Percentiles rank a stretch among this genome's conserved stretches.
These are phyloP conservation scores for Oceanodroma tethys DNA, from an alignment of 2,113 vertebrate genomes.

Conservation along the genomic window DNA sequence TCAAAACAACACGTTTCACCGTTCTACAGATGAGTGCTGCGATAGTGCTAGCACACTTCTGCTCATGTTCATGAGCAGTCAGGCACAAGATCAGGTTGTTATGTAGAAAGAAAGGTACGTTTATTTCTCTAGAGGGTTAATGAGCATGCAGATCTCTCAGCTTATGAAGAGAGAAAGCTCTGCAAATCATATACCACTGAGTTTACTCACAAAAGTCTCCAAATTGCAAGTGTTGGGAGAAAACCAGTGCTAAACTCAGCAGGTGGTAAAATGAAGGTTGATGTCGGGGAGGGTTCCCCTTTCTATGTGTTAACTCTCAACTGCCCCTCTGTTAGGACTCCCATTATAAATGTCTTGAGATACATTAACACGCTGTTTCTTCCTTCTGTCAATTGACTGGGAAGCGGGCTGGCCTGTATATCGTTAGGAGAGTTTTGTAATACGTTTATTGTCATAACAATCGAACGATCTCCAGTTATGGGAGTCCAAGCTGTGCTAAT, in stretches of 20 bases:
- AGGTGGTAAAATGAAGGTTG: background rate
- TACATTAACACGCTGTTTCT: background rate
- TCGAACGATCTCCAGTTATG: background rate
- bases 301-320: background rate
- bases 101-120: rapidly evolving
- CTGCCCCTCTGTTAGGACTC: background rate
- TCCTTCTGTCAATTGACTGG: background rate
- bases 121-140: background rate
- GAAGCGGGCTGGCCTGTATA: background rate
- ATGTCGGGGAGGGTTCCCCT: background rate
- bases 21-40: background rate
- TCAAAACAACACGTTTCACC: background rate
- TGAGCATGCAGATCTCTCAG: background rate
- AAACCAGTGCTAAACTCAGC: background rate
- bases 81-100: background rate
- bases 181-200: background rate
- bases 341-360: background rate
- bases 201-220: background rate
- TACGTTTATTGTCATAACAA: background rate
- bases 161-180: background rate
- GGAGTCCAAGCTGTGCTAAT: background rate
- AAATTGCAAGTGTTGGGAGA: background rate
- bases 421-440: background rate
- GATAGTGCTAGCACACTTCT: background rate
- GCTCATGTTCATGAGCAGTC: background rate